Base-by-base conservation (phyloP, 2,113 vertebrate genomes). In the Echinops telfairi region DNA sequence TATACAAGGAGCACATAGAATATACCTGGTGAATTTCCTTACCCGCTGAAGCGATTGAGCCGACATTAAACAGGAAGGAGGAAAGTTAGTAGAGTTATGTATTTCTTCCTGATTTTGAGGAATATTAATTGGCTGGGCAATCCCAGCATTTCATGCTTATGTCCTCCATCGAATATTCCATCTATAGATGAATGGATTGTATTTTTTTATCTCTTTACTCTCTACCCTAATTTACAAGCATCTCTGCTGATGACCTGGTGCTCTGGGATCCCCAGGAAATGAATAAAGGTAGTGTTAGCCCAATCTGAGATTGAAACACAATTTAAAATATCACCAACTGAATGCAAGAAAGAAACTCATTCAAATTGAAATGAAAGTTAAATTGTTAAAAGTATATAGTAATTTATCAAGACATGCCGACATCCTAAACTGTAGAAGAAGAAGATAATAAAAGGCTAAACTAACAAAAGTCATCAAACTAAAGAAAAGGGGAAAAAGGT, bases 1-100 rank as follows among this genome's bases (percentile, higher is more conserved):
- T 62, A 95, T 84, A 43, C 77, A 95, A 87, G 58, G n/a, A 53
- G 68, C 86, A 83, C 40, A 81, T 93, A 84, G 77, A 84, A 83
- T 81, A 83, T 91, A 86, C 85, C 87, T 84, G 90, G 29, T 40
- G 83, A 76, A 89, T 95, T 94, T 92, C 81, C 27, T 91, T 85
- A 79, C 90, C 95, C 95, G 80, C 29, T 94, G 81, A 36, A 94
- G 29, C 38, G 87, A 83, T 78, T 81, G 66, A 64, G 62, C 38
- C 77, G 76, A 31, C 70, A 14, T 47, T 70, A 38, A 88, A 57
- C 5, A 0, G 10, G 14, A 80, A 90, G 16, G 16, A 75, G 57
- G 43, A 23, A 73, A 15, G 19, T 58, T 11, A 15, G 27, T 71
- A 73, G 47, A 53, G 71, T n/a, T 91, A 38, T 20, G 62, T 89